Evolutionary conservation across 2,797 vertebrate species (phyloP).

Genomic region (Vultur gryphus): DNA sequence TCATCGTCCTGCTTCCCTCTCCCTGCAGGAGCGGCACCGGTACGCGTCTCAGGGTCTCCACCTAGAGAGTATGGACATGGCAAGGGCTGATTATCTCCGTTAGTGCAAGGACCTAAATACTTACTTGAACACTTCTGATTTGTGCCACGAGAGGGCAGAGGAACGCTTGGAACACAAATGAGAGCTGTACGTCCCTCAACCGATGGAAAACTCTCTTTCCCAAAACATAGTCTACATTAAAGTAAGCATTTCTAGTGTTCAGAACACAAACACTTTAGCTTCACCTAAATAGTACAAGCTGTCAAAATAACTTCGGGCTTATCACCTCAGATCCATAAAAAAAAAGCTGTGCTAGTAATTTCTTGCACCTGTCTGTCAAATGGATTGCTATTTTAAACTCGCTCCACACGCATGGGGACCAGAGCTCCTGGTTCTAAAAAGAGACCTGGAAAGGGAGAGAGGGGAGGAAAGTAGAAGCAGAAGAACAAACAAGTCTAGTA

Average conservation of each 20-base stretch:
- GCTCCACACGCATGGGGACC: accelerated
- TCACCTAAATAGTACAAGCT: not conserved
- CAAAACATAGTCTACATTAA: accelerated
- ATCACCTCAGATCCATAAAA: not conserved
- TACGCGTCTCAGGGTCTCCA: accelerated
- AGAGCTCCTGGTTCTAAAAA: not conserved
- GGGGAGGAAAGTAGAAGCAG: not conserved
- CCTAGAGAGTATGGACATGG: accelerated
- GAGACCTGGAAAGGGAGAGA: not conserved
- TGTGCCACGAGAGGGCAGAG: not conserved
- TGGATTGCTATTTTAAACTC: accelerated
- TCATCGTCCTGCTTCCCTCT: accelerated
- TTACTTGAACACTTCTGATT: accelerated
- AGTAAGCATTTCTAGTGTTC: not conserved
- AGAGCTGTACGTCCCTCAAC: accelerated
- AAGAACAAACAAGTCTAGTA: not conserved
- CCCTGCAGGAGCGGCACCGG: not conserved
- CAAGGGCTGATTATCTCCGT: accelerated
- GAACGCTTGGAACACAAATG: accelerated
- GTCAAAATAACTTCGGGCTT: not conserved
- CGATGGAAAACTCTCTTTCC: accelerated
- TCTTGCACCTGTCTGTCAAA: not conserved
- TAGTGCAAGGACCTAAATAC: accelerated
- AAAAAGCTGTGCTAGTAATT: not conserved
- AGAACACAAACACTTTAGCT: not conserved